Conservation (phyloP, 2,113 vertebrate genomes). For the Orcinus orca region DNA sequence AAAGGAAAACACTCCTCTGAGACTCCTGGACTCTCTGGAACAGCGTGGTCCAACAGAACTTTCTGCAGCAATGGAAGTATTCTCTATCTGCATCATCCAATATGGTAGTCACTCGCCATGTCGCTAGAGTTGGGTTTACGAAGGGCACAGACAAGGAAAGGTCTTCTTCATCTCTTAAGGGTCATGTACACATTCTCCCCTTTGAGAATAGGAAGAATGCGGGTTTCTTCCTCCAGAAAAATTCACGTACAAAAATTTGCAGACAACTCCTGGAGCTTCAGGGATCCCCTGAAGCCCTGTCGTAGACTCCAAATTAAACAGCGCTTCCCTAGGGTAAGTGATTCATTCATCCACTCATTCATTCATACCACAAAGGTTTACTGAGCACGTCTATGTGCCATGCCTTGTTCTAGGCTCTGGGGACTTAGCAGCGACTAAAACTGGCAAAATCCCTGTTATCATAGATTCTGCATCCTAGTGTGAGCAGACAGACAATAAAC, state of each 20-base stretch:
- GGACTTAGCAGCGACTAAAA: neutral
- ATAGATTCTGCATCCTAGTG: neutral
- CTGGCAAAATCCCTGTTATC: neutral
- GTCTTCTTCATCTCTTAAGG: neutral
- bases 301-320: neutral
- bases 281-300: neutral
- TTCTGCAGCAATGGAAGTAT: neutral
- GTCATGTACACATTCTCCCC: rapidly evolving
- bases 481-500: neutral
- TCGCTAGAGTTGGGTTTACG: neutral
- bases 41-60: neutral
- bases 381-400: neutral
- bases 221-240: neutral
- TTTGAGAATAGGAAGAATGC: neutral
- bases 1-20: neutral
- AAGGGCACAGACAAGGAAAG: neutral
- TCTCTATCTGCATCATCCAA: neutral
- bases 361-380: neutral
- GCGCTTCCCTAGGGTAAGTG: neutral
- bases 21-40: neutral
- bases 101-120: neutral
- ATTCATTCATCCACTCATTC: neutral
- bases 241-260: neutral
- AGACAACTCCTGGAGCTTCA: neutral
- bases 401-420: neutral